These are phyloP conservation scores for Arothron firmamentum DNA, from an alignment of 2,113 vertebrate species.

Conservation along the genomic window DNA sequence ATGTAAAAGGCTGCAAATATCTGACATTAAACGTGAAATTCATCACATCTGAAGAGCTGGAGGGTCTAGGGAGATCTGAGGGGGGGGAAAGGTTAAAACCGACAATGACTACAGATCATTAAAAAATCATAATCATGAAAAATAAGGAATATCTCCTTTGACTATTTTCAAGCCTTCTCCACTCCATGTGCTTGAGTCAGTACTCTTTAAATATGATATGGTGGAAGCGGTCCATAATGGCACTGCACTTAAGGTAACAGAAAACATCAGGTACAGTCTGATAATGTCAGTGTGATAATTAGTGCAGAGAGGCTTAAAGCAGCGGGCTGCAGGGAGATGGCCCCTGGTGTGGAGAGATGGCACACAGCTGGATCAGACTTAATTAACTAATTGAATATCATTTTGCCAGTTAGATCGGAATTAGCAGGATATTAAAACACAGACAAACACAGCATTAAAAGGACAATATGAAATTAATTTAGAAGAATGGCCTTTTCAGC, in stretches of 20 bases:
- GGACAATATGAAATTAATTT: conserved; percentile 58
- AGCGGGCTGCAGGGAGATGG: conserved; percentile 62
- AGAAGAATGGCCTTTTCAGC: conserved; percentile 52
- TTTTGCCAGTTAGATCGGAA: conserved; percentile 76
- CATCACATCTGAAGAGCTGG: no score
- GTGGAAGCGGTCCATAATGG: conserved; percentile 20
- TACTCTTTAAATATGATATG: conserved; percentile 18
- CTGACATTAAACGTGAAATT: no score
- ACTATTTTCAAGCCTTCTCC: background rate
- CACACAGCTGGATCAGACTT: conserved; percentile 79
- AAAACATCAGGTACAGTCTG: conserved; percentile 60
- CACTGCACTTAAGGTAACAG: conserved; percentile 38
- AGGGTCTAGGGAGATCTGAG: no score
- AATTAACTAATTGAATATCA: conserved; percentile 80
- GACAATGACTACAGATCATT: background rate
- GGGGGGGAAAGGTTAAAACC: no score
- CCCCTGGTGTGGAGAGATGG: conserved; percentile 72
- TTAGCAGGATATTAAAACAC: conserved; percentile 71
- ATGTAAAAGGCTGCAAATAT: no score
- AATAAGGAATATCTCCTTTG: background rate
- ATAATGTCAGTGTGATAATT: conserved; percentile 75
- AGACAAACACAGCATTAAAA: conserved; percentile 69
- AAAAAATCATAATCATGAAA: background rate
- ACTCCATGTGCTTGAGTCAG: background rate
- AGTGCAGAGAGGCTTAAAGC: conserved; percentile 69